Conservation (phyloP, 2,888 invertebrate species). For the Gastrophysa polygoni region DNA sequence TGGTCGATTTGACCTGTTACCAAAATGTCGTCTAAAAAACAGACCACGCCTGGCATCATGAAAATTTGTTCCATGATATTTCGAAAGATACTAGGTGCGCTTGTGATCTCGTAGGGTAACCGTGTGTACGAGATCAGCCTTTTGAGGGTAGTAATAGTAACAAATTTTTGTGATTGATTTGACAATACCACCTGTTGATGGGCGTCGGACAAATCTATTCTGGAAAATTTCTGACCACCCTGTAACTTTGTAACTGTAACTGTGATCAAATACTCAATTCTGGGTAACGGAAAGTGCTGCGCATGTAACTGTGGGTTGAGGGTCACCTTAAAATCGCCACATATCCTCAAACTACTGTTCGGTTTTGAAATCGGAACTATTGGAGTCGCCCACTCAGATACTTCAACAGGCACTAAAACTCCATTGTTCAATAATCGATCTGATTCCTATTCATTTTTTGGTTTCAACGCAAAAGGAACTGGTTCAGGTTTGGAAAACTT, state of each 20-base stretch:
- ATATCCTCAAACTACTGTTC: not conserved
- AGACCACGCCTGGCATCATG: constrained; percentile 13
- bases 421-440: constrained; percentile 17
- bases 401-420: constrained; percentile 16
- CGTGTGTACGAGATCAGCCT: constrained; percentile 1
- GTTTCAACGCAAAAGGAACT: constrained; percentile 29
- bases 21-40: no score
- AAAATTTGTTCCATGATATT: constrained; percentile 19
- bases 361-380: not conserved
- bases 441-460: constrained; percentile 27
- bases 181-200: constrained; percentile 16
- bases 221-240: not conserved
- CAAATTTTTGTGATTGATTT: constrained; percentile 3
- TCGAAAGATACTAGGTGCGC: no score
- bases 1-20: constrained; percentile 13
- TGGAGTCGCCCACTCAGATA: constrained; percentile 13
- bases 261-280: constrained; percentile 22
- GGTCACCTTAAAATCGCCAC: no score
- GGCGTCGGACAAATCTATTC: not conserved
- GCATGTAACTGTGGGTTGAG: not conserved
- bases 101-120: constrained; percentile 9
- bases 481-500: constrained; percentile 29
- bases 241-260: not conserved
- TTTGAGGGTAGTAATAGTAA: constrained; percentile 10
- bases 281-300: constrained; percentile 15